A percentile compares a stretch with the other conserved stretches of the same genome.
phyloP scores from a whole-genome alignment of 2,797 vertebrate species.

The Hydrophis major region DNA sequence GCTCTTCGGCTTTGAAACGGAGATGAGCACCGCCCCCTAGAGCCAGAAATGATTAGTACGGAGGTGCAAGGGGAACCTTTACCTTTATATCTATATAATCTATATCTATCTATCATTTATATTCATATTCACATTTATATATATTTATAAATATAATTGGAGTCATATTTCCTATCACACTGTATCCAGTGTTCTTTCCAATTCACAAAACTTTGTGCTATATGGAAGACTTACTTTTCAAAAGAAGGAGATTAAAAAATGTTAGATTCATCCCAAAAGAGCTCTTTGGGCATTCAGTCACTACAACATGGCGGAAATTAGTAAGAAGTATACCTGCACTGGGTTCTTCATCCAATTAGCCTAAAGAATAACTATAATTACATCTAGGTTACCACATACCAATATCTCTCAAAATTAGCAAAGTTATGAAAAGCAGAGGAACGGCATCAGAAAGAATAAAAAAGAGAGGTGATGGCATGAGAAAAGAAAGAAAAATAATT shows the following conservation, averaged over 20 bases:
- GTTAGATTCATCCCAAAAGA: neutral
- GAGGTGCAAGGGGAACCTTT: no score
- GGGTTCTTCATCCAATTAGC: neutral
- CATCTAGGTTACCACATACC: neutral
- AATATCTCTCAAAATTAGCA: neutral
- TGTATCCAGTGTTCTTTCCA: neutral
- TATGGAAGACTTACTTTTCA: neutral
- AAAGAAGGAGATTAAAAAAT: neutral
- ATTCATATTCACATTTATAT: no score
- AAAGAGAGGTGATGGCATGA: neutral
- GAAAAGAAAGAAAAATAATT: neutral
- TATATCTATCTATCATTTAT: no score
- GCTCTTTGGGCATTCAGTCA: neutral
- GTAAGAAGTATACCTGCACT: neutral
- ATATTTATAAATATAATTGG: neutral
- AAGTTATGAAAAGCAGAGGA: neutral
- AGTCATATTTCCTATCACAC: neutral
- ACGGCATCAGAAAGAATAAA: neutral
- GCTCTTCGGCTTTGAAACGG: no score
- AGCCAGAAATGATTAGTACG: no score
- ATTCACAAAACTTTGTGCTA: neutral
- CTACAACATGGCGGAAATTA: neutral
- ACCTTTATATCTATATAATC: no score
- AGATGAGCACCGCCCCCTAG: no score
- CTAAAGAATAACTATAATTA: neutral